phyloP scores from a whole-genome alignment of 2,113 vertebrate genomes.

The Talpa occidentalis region DNA sequence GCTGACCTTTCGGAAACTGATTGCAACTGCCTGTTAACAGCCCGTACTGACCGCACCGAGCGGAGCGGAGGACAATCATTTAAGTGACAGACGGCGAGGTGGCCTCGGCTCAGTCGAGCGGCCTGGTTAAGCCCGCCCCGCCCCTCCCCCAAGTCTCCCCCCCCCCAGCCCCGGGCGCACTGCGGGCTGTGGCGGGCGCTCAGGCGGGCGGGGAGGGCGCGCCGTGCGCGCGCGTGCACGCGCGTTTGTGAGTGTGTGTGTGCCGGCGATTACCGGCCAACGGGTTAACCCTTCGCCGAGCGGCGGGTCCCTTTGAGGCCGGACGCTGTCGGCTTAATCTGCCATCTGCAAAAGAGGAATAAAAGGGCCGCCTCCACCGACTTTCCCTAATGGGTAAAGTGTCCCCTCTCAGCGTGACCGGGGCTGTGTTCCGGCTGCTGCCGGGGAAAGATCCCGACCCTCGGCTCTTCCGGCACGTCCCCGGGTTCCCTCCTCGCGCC shows the following conservation, averaged over 20 bases:
- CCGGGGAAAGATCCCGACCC: conserved; percentile 52
- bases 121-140: conserved; percentile 83
- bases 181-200: conserved; percentile 64
- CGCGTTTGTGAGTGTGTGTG: not conserved
- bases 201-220: conserved; percentile 39
- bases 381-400: conserved; percentile 75
- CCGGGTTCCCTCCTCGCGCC: not conserved
- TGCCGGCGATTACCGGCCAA: conserved; percentile 51
- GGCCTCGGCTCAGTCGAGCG: conserved; percentile 81
- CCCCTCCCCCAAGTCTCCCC: conserved; percentile 69
- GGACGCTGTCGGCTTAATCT: conserved; percentile 67
- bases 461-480: conserved; percentile 50
- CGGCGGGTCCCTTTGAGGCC: conserved; percentile 71
- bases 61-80: conserved; percentile 71
- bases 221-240: not conserved
- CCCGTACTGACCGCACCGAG: conserved; percentile 70
- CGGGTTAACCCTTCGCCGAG: conserved; percentile 76
- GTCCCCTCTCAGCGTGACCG: conserved; percentile 59
- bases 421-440: conserved; percentile 53
- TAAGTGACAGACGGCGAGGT: conserved; percentile 80
- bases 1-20: conserved; percentile 86
- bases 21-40: conserved; percentile 80
- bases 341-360: conserved; percentile 73
- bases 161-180: conserved; percentile 70
- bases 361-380: conserved; percentile 61